Base-by-base conservation (phyloP, 2,797 vertebrate genomes). In the Cercopithecus neglectus region DNA sequence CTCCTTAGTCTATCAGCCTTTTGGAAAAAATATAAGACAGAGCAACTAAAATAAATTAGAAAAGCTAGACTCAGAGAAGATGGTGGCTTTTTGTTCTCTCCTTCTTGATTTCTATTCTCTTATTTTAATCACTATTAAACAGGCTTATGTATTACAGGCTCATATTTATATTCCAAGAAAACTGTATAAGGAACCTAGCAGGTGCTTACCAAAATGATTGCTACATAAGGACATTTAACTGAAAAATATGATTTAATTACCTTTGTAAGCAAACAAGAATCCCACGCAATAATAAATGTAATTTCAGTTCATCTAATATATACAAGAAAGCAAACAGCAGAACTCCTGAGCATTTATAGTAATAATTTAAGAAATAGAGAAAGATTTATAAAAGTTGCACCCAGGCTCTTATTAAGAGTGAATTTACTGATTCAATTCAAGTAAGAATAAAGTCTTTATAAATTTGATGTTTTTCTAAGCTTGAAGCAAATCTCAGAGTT, bases 381-480 rank as follows among this genome's bases (percentile, higher is more conserved):
- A 67, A 81, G 72, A 36, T 87, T 87, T 95, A 61, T 48, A 53
- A 88, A 95, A 74, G 67, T 59, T 44, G 1, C 24, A 76, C 5
- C 24, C 57, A 70, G 74, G 55, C 26, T 53, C 79, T 93, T 85
- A 39, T 22, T 81, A 48, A 83, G 70, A 87, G 26, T 89, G 84
- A 76, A 87, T 39, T 88, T 75, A 61, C 36, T 55, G 81, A 70
- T 92, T 36, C 75, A 59, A 8, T 59, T 80, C 64, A 82, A 82
- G 17, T 48, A 64, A 83, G 82, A 81, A 95, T 39, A 74, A 44
- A 92, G 46, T 64, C 19, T 81, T 79, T 81, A 53, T 74, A 74
- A 96, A 95, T 74, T 91, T 61, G 30, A 41, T 95, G n/a, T 76
- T 95, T 96, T 95, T 83, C 92, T 86, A 41, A 70, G 78, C 16